Conservation (phyloP, 2,888 invertebrate genomes). For the Sthenelais limicola region DNA sequence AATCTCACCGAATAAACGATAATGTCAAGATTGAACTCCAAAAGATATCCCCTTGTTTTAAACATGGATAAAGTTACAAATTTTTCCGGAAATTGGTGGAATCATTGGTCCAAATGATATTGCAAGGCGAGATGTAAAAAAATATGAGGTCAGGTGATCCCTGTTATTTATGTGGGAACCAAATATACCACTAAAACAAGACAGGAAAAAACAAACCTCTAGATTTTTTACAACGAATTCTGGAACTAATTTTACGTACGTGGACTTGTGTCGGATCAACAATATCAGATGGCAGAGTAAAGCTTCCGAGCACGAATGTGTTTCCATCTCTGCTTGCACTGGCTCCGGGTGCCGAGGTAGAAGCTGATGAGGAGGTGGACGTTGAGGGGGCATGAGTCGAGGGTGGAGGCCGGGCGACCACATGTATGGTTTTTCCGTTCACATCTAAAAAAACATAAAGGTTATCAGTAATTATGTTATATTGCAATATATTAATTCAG, state of each 20-base stretch:
- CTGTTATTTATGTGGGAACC: too few relatives aligned
- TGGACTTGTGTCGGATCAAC: slow-evolving; percentile 69
- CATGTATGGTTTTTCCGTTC: slow-evolving; percentile 91
- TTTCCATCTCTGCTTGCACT: slow-evolving; percentile 14
- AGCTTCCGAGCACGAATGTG: slow-evolving; percentile 68
- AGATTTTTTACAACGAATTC: too few relatives aligned
- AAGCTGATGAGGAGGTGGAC: slow-evolving; percentile 18
- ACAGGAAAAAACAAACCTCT: too few relatives aligned
- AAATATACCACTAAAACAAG: too few relatives aligned
- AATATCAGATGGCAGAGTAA: slow-evolving; percentile 69
- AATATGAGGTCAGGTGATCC: too few relatives aligned
- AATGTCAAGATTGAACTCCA: too few relatives aligned
- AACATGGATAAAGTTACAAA: too few relatives aligned
- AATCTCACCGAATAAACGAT: too few relatives aligned
- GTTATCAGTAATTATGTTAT: not conserved
- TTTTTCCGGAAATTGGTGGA: too few relatives aligned
- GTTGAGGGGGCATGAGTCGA: slow-evolving; percentile 26
- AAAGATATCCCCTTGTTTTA: too few relatives aligned
- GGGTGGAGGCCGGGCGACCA: slow-evolving; percentile 91
- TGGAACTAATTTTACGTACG: slow-evolving; percentile 55
- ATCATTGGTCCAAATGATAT: too few relatives aligned
- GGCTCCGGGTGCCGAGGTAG: slow-evolving; percentile 76
- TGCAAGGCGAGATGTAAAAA: too few relatives aligned
- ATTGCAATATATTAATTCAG: not conserved
- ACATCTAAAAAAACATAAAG: slow-evolving; percentile 77